Evolutionary conservation across 92 coral and sea anemone genomes (phyloP).

Genomic region (Zoanthus solanderi): DNA sequence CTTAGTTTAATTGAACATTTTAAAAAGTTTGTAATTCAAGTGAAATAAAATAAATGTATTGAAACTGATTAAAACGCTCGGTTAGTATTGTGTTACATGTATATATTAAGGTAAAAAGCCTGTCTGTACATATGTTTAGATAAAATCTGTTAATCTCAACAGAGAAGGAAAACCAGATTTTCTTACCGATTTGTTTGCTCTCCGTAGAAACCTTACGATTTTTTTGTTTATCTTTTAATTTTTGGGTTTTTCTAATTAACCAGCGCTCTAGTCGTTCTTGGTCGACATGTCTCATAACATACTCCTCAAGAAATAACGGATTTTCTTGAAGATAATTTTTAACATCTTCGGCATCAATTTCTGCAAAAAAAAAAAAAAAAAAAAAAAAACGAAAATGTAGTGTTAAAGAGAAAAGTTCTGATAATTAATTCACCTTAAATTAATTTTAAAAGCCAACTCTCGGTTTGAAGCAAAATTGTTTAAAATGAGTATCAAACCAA

Average conservation of each 20-base stretch:
- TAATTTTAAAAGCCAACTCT: background rate
- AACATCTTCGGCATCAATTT: slow-evolving; percentile 83
- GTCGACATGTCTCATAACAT: slow-evolving; percentile 90
- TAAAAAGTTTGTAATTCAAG: background rate
- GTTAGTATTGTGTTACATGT: no score
- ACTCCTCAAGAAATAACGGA: slow-evolving; percentile 93
- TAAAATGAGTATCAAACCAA: background rate
- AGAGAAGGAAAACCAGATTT: background rate
- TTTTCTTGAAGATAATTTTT: slow-evolving; percentile 80
- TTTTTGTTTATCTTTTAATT: slow-evolving; percentile 78
- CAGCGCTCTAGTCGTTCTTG: slow-evolving; percentile 93
- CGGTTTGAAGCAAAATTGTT: background rate
- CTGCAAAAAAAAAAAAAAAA: slow-evolving; percentile 41
- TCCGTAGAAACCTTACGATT: slow-evolving; percentile 58
- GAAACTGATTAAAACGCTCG: background rate
- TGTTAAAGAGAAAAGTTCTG: background rate
- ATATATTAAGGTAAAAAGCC: background rate
- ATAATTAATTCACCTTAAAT: background rate
- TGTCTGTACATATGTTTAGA: background rate
- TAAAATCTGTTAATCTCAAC: background rate
- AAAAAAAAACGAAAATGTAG: slow-evolving; percentile 1
- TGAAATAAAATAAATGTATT: background rate
- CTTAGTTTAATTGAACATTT: background rate
- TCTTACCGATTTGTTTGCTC: slow-evolving; percentile 78
- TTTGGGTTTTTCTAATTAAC: slow-evolving; percentile 93